Evolutionary conservation across 1,140 invertebrate genomes (phyloP).

Genomic region (Antheraea mylitta): DNA sequence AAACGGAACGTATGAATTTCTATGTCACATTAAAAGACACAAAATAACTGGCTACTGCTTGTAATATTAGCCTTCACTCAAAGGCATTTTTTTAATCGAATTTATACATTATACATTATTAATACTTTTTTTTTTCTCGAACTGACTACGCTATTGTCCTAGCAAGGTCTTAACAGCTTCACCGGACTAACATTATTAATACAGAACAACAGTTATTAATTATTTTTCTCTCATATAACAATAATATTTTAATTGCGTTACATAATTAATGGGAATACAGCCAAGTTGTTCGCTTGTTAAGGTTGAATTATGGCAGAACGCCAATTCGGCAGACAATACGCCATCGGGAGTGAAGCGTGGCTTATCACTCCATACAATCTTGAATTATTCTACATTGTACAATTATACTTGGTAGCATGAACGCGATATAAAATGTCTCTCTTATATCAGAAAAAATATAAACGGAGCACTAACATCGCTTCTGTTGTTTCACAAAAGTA

Average conservation of each 20-base stretch:
- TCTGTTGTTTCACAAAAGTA: neutral
- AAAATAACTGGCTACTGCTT: no score
- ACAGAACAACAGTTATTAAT: no score
- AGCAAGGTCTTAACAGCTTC: no score
- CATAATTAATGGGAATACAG: slow-evolving; percentile 5
- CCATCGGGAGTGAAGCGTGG: neutral
- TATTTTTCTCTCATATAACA: no score
- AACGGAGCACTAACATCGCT: neutral
- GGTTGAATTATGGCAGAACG: neutral
- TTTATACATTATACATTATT: no score
- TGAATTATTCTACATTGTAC: neutral
- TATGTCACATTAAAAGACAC: no score
- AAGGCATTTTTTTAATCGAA: no score
- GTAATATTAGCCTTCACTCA: no score
- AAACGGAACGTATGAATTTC: no score
- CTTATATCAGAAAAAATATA: neutral
- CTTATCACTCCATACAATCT: neutral
- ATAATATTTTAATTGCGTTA: neutral
- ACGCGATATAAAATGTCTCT: neutral
- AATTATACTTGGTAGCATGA: neutral
- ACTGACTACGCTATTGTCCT: no score
- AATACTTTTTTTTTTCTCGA: no score
- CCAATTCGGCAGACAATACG: slow-evolving; percentile 2
- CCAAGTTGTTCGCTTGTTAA: neutral
- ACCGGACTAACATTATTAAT: no score